These are phyloP conservation scores for Cynodonichthys magdalenae DNA, from an alignment of 2,797 vertebrate genomes.

Conservation along the genomic window DNA sequence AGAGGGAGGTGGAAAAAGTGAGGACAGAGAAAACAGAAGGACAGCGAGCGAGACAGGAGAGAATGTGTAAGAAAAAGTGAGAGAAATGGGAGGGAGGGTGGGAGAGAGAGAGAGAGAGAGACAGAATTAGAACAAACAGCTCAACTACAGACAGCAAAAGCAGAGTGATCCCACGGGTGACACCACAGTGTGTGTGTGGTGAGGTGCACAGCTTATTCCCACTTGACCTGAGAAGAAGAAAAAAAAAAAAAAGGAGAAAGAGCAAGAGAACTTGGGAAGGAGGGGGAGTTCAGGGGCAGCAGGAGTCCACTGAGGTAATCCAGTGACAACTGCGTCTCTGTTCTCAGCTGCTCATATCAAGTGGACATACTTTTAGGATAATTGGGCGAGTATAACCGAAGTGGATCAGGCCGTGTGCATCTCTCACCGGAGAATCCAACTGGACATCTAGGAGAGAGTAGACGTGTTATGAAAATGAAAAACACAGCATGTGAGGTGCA, in stretches of 20 bases:
- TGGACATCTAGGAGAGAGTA: slow-evolving; percentile 96
- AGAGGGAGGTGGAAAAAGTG: slow-evolving; percentile 88
- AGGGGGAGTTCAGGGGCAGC: slow-evolving; percentile 43
- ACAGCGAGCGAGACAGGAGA: slow-evolving; percentile 51
- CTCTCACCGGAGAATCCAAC: slow-evolving; percentile 95
- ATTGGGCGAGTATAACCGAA: slow-evolving; percentile 95
- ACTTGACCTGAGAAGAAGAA: slow-evolving; percentile 75
- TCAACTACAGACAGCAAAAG: slow-evolving; percentile 79
- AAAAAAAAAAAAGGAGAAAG: slow-evolving; percentile 57
- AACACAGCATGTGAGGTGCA: slow-evolving; percentile 49
- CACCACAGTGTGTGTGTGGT: slow-evolving; percentile 65
- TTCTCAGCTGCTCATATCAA: slow-evolving; percentile 79
- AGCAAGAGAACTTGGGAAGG: slow-evolving; percentile 51
- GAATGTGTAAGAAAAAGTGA: slow-evolving; percentile 34
- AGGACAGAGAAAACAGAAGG: slow-evolving; percentile 74
- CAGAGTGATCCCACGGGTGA: slow-evolving; percentile 77
- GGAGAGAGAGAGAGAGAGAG: slow-evolving; percentile 9
- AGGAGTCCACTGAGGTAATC: slow-evolving; percentile 78
- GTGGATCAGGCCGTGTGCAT: slow-evolving; percentile 96
- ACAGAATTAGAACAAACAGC: slow-evolving; percentile 85
- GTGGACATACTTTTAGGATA: slow-evolving; percentile 98
- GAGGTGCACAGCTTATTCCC: slow-evolving; percentile 68
- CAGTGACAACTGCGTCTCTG: slow-evolving; percentile 77
- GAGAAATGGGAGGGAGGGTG: slow-evolving; percentile 10
- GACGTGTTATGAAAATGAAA: slow-evolving; percentile 78